Evolutionary conservation across 2,888 invertebrate genomes (phyloP).

Genomic region (Achlya flavicornis): DNA sequence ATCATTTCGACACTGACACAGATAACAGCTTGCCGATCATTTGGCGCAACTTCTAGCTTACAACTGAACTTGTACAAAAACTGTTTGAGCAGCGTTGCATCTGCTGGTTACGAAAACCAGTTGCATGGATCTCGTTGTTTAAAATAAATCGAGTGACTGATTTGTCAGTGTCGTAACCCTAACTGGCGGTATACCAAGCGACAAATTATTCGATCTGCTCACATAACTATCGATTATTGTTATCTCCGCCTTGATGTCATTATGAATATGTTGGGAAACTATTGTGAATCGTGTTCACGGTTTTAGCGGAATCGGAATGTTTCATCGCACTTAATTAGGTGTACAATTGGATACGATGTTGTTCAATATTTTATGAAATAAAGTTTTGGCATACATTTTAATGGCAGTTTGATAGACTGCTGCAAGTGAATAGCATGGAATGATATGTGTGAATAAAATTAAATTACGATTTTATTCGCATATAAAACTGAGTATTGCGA

Average conservation of each 20-base stretch:
- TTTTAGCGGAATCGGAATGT: neutral
- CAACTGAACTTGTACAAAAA: conserved; percentile 60
- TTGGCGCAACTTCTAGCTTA: conserved; percentile 37
- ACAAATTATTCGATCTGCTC: conserved; percentile 54
- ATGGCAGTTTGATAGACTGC: neutral
- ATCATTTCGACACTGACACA: conserved; percentile 40
- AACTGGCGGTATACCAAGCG: conserved; percentile 24
- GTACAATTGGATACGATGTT: neutral
- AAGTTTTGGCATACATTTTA: conserved; percentile 4
- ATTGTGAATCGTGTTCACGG: conserved; percentile 24
- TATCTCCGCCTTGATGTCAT: conserved; percentile 33
- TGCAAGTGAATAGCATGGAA: too few species aligned
- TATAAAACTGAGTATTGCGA: too few species aligned
- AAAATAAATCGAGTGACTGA: conserved; percentile 44
- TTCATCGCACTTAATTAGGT: neutral
- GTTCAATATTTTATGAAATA: neutral
- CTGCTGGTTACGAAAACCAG: conserved; percentile 60
- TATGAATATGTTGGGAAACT: conserved; percentile 43
- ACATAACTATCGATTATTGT: conserved; percentile 46
- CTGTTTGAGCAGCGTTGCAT: conserved; percentile 47
- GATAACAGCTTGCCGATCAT: conserved; percentile 36
- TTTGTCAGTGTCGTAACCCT: conserved; percentile 34
- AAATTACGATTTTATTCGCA: too few species aligned
- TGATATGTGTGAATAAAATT: too few species aligned
- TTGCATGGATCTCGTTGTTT: conserved; percentile 48